Evolutionary conservation across 2,888 invertebrate species (phyloP), one percentile per base, ranked within the genome.

Genomic region (Leptarthrus brevirostris): DNA sequence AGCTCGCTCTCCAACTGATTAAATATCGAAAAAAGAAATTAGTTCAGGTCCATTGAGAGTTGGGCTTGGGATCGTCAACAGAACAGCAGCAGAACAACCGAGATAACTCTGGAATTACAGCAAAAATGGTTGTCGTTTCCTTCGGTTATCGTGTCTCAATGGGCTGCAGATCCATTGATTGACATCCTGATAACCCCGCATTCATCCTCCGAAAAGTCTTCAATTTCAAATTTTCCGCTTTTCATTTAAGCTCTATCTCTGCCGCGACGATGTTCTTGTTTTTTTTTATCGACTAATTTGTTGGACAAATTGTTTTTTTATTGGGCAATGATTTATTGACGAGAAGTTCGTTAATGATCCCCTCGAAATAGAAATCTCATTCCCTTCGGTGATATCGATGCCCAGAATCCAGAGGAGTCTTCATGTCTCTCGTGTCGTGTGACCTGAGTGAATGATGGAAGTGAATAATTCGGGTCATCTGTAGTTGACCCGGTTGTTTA

Each of bases 261-360:
- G 18, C 12, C 18, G 12, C n/a, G 3, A 3, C 12, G 47, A 10
- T 24, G 18, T 10, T 36, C 10, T 30, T 2, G 3, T 3, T 44
- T 47, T 64, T 26, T 52, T 49, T 47, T 53, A 4, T 53, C 49
- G 22, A 70, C 53, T 70, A 70, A 70, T 70, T 70, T 70, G 70
- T 70, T 70, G 20, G 16, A 70, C 70, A 70, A 70, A 70, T 70
- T 70, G 53, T 70, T 70, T 70, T 70, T 70, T 70, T 70, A 70
- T 70, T 70, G 70, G 70, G 8, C 20, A 52, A 70, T 53, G 53
- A 70, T 70, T 70, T 70, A 70, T 52, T 34, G 34, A 20, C 16
- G 34, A 24, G 70, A 16, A 20, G 44, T 14, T 64, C 44, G 14
- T 47, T 61, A 61, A 61, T 36, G 61, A 12, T 22, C 20, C 34